Conservation (phyloP, 2,797 vertebrate genomes). For the Oceanodroma leucorhoa region DNA sequence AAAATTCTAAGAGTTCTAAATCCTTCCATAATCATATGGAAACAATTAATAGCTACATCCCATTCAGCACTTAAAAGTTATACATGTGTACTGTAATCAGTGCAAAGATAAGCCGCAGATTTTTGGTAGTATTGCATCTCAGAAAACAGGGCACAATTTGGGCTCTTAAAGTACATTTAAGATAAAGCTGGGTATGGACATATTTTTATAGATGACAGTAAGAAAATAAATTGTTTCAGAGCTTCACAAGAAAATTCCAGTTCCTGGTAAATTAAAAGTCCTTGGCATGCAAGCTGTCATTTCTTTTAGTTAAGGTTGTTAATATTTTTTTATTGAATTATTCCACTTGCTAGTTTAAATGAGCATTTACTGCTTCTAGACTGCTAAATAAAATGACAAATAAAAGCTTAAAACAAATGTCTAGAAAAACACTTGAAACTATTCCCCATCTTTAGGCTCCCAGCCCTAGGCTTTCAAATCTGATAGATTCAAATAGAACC, state of each 20-base stretch:
- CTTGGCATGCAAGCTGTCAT: not conserved
- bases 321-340: not conserved
- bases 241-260: not conserved
- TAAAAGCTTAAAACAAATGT: not conserved
- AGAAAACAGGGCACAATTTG: not conserved
- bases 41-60: not conserved
- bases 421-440: not conserved
- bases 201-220: not conserved
- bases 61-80: not conserved
- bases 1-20: not conserved
- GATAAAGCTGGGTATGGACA: not conserved
- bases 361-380: not conserved
- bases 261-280: not conserved
- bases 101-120: not conserved
- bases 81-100: not conserved
- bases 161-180: slow-evolving; percentile 36
- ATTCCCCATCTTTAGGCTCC: not conserved
- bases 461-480: not conserved
- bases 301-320: not conserved
- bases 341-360: not conserved
- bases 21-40: not conserved
- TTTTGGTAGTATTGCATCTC: not conserved
- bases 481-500: not conserved
- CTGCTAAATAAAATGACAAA: not conserved
- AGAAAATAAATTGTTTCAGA: not conserved